Base-by-base conservation (phyloP, 2,113 vertebrate genomes). In the Cheilinus undulatus region DNA sequence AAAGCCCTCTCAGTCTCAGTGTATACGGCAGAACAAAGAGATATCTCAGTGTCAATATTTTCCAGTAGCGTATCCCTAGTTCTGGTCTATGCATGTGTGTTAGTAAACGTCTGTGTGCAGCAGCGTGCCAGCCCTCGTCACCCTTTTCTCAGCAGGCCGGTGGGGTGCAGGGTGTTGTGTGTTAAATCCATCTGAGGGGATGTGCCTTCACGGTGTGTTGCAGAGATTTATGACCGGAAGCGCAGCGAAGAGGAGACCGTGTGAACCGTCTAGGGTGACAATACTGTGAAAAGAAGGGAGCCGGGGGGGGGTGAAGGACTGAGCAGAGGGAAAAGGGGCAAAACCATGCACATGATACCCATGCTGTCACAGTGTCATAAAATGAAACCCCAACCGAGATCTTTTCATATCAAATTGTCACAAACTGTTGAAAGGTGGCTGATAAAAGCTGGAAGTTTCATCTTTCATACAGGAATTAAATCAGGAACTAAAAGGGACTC, bases 201-300 rank as follows among this genome's bases (percentile, higher is more conserved):
- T 84, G 85, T 78, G 81, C 79, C 87, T 86, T 92, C 87, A 88
- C 51, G 73, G 86, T 89, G 88, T 48, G 84, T 85, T 83, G 80
- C 76, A 68, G 83, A 88, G 82, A 90, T 91, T 91, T 91, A 91
- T 88, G 84, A 91, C 87, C 85, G 85, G 91, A 91, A 91, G 83
- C 80, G 70, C 69, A 42, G 76, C 27, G 77, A 86, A 85, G 82
- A 86, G 80, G 84, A 89, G 85, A 89, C 77, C 78, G 85, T 91
- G 89, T 92, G 88, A 90, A 89, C 81, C 61, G 52, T 90, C 85
- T 82, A 83, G 83, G 74, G 87, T 89, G 89, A 89, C 89, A 91
- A 88, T 88, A 78, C 84, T 86, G 82, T 87, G 82, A 84, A 88
- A 88, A 88, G 80, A 67, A 76, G 78, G 73, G 68, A 63, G 73